phyloP scores from a whole-genome alignment of 2,113 vertebrate species.

The Sinosuthora webbiana region DNA sequence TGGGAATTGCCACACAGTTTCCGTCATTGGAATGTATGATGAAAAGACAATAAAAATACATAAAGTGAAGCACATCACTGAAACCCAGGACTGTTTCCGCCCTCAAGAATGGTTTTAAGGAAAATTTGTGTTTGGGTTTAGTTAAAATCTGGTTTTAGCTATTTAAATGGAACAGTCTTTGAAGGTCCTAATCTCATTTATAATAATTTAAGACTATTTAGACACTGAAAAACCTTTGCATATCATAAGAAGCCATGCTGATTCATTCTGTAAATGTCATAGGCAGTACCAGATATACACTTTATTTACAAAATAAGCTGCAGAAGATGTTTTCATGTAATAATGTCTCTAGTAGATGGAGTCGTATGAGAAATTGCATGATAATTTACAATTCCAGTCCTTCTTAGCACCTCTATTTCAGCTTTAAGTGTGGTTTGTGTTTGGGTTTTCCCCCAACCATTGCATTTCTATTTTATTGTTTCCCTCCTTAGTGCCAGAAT shows the following conservation, averaged over 20 bases:
- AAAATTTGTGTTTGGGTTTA: background rate
- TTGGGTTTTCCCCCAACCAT: background rate
- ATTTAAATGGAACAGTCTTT: background rate
- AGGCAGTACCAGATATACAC: background rate
- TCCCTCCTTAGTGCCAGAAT: background rate
- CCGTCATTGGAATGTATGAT: background rate
- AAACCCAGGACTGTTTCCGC: accelerated
- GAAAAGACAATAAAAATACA: background rate
- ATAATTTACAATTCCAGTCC: background rate
- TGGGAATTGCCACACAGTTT: background rate
- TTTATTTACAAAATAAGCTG: background rate
- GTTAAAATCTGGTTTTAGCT: background rate
- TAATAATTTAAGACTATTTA: background rate
- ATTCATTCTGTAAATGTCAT: background rate
- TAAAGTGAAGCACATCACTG: background rate
- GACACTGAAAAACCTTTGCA: background rate
- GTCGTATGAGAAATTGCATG: background rate
- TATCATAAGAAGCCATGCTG: background rate
- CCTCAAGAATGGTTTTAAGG: background rate
- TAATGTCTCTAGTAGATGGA: background rate
- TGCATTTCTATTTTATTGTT: background rate
- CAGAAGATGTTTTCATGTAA: background rate
- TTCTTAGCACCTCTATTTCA: background rate
- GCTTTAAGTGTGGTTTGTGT: background rate
- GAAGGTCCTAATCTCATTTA: background rate